Evolutionary conservation across 2,888 invertebrate genomes (phyloP).

Genomic region (Dicranocentrus wangi): DNA sequence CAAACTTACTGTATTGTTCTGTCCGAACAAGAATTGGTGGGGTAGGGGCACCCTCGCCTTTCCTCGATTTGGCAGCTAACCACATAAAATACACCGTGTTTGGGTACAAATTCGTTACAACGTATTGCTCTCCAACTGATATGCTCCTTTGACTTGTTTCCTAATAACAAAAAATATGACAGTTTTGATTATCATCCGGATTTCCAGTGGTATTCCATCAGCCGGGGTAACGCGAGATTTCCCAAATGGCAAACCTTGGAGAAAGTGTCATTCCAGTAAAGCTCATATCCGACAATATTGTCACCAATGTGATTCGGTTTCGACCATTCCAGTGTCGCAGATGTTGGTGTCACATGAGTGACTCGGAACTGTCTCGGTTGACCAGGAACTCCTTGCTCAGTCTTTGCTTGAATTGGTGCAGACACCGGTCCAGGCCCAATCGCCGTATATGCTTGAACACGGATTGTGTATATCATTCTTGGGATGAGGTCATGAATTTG

Average conservation of each 20-base stretch:
- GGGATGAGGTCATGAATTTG: slow-evolving; percentile 94
- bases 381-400: slow-evolving; percentile 96
- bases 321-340: slow-evolving; percentile 93
- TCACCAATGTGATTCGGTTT: slow-evolving; percentile 93
- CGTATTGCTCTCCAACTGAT: slow-evolving; percentile 88
- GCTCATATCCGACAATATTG: slow-evolving; percentile 94
- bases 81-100: slow-evolving; percentile 97
- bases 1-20: slow-evolving; percentile 95
- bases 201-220: too few relatives aligned
- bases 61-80: slow-evolving; percentile 93
- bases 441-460: slow-evolving; percentile 93
- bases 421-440: slow-evolving; percentile 97
- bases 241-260: slow-evolving; percentile 79
- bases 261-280: slow-evolving; percentile 98
- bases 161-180: too few relatives aligned
- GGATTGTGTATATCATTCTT: slow-evolving; percentile 94
- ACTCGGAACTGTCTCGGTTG: slow-evolving; percentile 93
- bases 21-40: slow-evolving; percentile 95
- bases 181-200: background rate
- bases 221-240: background rate
- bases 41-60: slow-evolving; percentile 96
- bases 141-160: slow-evolving; percentile 89
- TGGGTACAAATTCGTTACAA: slow-evolving; percentile 91
- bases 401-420: slow-evolving; percentile 97
- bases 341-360: slow-evolving; percentile 90